Evolutionary conservation across 2,113 vertebrate species (phyloP).

Genomic region (Mustela lutreola): DNA sequence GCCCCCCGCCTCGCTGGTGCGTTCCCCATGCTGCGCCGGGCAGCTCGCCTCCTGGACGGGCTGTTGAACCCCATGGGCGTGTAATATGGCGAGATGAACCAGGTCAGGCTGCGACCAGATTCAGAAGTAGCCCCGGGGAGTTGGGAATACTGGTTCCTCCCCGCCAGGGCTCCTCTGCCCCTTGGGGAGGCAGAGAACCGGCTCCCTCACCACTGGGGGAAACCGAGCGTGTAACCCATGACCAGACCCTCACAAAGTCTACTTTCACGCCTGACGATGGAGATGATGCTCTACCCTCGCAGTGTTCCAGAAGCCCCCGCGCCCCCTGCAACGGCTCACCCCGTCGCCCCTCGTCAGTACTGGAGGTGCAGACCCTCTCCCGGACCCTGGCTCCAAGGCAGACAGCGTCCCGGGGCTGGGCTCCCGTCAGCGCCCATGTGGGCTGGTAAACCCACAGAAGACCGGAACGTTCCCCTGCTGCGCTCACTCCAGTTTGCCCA

Average conservation of each 20-base stretch:
- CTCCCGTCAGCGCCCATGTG: no score
- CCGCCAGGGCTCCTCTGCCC: accelerated
- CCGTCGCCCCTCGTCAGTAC: no score
- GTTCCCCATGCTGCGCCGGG: accelerated
- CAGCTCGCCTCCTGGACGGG: neutral
- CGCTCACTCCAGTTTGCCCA: neutral
- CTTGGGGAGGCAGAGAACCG: neutral
- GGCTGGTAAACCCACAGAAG: neutral
- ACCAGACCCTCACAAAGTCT: neutral
- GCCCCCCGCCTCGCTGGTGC: neutral
- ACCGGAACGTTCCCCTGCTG: neutral
- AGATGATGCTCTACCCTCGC: neutral
- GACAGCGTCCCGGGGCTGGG: neutral
- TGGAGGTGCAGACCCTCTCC: no score
- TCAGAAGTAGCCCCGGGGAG: neutral
- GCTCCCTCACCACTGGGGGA: neutral
- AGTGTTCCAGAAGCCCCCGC: neutral
- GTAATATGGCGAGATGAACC: no score
- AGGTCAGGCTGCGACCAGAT: neutral
- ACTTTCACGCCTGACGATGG: neutral
- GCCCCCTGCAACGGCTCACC: neutral
- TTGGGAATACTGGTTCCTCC: accelerated
- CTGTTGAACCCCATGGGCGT: neutral
- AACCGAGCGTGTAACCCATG: no score
- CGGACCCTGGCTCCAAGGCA: no score